These are phyloP conservation scores for Tenrec ecaudatus DNA, from an alignment of 2,113 vertebrate genomes.

Conservation along the genomic window DNA sequence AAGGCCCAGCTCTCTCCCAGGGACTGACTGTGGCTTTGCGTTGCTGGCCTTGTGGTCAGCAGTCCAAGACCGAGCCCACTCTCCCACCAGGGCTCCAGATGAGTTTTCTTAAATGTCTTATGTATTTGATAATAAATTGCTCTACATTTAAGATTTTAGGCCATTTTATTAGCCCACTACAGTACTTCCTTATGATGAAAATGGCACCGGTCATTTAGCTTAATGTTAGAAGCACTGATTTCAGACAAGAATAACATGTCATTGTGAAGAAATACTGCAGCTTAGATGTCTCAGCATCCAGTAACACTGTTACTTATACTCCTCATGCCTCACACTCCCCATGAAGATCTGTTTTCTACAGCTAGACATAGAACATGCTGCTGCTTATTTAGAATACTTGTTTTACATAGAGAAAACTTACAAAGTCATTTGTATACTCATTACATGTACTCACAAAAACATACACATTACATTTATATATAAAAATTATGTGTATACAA, in stretches of 20 bases:
- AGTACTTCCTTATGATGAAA: background rate
- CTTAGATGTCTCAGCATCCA: too few relatives aligned
- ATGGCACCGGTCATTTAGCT: background rate
- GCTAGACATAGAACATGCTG: too few relatives aligned
- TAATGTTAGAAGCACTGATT: background rate
- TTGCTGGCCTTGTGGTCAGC: too few relatives aligned
- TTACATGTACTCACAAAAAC: background rate
- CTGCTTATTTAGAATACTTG: conserved; percentile 33
- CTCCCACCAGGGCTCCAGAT: background rate
- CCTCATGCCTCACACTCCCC: too few relatives aligned
- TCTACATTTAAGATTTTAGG: background rate
- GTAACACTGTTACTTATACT: too few relatives aligned
- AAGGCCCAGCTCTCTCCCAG: too few relatives aligned
- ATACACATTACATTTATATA: background rate
- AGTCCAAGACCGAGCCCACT: too few relatives aligned
- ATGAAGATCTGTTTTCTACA: too few relatives aligned
- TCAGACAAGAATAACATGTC: too few relatives aligned
- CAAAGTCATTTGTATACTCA: background rate
- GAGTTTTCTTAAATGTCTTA: background rate
- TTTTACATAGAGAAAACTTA: background rate
- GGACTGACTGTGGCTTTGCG: too few relatives aligned
- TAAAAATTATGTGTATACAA: too few relatives aligned
- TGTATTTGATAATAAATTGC: background rate
- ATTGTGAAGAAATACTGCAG: too few relatives aligned
- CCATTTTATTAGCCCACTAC: background rate